These are phyloP conservation scores for Pantherophis alleghaniensis DNA, from an alignment of 2,797 vertebrate genomes.

Conservation along the genomic window DNA sequence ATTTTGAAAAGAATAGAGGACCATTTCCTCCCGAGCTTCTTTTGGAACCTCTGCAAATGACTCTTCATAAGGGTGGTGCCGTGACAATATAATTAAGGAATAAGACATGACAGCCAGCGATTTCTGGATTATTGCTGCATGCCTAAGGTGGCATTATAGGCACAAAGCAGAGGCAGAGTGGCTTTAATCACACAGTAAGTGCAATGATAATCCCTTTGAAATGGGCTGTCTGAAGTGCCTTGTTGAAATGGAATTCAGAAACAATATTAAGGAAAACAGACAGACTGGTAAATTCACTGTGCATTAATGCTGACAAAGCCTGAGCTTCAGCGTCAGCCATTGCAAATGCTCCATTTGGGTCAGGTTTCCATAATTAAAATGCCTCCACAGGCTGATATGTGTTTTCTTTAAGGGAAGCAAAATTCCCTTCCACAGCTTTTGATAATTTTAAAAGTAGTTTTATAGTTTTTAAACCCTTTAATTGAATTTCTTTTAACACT, in stretches of 20 bases:
- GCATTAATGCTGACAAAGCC: conserved; percentile 13
- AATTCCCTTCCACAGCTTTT: not conserved
- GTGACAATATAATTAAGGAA: conserved; percentile 64
- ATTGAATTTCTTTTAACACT: not conserved
- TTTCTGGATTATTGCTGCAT: conserved; percentile 59
- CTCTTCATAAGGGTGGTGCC: conserved; percentile 44
- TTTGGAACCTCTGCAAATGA: conserved; percentile 45
- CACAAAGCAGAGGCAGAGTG: conserved; percentile 56
- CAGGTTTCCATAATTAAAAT: conserved; percentile 34
- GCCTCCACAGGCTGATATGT: not conserved
- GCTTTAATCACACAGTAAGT: conserved; percentile 65
- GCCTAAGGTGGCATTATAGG: conserved; percentile 65
- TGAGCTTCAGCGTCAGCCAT: conserved; percentile 21
- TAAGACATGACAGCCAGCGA: conserved; percentile 55
- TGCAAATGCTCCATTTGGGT: conserved; percentile 31
- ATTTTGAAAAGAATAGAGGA: conserved; percentile 45
- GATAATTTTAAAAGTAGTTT: not conserved
- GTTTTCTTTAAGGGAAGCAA: not conserved
- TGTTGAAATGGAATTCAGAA: conserved; percentile 49
- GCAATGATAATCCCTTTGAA: conserved; percentile 68
- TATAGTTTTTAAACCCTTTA: conserved; percentile 1
- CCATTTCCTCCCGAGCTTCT: conserved; percentile 28
- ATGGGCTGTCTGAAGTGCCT: conserved; percentile 50
- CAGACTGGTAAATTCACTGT: conserved; percentile 29
- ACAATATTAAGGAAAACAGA: conserved; percentile 45